A percentile compares a stretch with the other conserved stretches of the same genome.
These are phyloP conservation scores for Dasyprocta punctata DNA, from an alignment of 2,113 vertebrate genomes.

Conservation along the genomic window DNA sequence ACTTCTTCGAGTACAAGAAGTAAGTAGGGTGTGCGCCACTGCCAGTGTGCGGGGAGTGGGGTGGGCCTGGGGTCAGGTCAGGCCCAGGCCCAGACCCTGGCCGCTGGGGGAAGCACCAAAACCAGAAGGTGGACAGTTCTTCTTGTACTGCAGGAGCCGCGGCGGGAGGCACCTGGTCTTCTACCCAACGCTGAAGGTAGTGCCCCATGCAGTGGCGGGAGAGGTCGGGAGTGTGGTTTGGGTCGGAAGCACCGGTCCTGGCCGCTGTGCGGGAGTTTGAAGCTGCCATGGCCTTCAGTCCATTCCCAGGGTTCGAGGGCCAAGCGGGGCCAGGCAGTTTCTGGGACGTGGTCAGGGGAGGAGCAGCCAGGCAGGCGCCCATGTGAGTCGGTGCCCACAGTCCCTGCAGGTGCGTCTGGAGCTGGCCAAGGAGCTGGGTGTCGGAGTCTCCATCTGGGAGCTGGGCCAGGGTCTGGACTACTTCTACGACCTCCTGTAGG, in stretches of 20 bases:
- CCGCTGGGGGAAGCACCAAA: not conserved
- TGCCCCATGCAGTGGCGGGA: accelerated
- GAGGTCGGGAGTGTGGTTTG: not conserved
- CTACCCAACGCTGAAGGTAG: slow-evolving; percentile 96
- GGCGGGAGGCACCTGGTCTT: slow-evolving; percentile 92
- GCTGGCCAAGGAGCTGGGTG: slow-evolving; percentile 94
- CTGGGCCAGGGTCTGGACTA: slow-evolving; percentile 99
- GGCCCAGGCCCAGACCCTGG: not conserved
- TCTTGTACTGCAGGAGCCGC: slow-evolving; percentile 88
- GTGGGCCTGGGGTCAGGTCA: too few species aligned
- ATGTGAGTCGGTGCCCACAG: slow-evolving; percentile 83
- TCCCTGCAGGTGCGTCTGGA: slow-evolving; percentile 92
- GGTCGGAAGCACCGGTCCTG: not conserved
- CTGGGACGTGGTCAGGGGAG: too few species aligned
- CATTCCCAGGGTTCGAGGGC: not conserved
- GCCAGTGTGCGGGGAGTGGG: too few species aligned
- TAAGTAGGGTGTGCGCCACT: slow-evolving; percentile 75
- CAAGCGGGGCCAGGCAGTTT: not conserved
- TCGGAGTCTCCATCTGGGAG: slow-evolving; percentile 98
- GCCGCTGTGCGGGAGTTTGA: not conserved
- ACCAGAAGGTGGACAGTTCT: not conserved
- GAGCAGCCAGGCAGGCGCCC: not conserved
- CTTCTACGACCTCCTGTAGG: slow-evolving; percentile 96
- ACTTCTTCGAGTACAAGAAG: slow-evolving; percentile 96
- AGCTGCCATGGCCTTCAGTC: not conserved